These are phyloP conservation scores for Nomada fucata DNA, from an alignment of 2,888 invertebrate species.

Conservation along the genomic window DNA sequence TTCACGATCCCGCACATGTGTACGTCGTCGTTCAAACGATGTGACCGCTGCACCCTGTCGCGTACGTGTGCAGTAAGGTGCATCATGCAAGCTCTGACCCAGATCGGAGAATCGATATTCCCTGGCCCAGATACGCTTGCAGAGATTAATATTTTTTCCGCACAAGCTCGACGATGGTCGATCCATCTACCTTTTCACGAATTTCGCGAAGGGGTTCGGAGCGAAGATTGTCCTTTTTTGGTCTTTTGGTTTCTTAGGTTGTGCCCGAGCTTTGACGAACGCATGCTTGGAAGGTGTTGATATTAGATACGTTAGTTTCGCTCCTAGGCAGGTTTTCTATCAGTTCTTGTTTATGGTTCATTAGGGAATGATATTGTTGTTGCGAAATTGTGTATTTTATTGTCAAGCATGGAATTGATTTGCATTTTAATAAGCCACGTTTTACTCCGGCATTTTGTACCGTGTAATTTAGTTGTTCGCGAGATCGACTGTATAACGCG, in stretches of 20 bases:
- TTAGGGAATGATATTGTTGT: background rate
- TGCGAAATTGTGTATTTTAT: background rate
- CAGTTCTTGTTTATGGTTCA: too few relatives aligned
- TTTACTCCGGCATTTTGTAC: background rate
- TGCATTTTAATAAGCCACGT: slow-evolving; percentile 20
- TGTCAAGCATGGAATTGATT: slow-evolving; percentile 2
- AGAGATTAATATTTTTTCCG: slow-evolving; percentile 72
- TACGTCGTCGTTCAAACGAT: slow-evolving; percentile 37
- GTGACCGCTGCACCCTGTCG: slow-evolving; percentile 51
- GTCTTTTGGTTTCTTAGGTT: too few relatives aligned
- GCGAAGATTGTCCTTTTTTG: background rate
- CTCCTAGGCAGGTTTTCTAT: too few relatives aligned
- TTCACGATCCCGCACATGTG: slow-evolving; percentile 50
- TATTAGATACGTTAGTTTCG: too few relatives aligned
- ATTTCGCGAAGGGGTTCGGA: background rate
- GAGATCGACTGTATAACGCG: slow-evolving; percentile 12
- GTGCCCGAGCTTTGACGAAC: too few relatives aligned
- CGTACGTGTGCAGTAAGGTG: slow-evolving; percentile 64
- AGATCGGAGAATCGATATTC: slow-evolving; percentile 81
- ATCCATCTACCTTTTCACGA: slow-evolving; percentile 20
- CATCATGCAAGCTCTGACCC: slow-evolving; percentile 79
- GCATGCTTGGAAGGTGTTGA: too few relatives aligned
- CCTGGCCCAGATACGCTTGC: slow-evolving; percentile 80
- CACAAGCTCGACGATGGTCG: slow-evolving; percentile 58
- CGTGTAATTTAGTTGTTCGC: slow-evolving; percentile 8